Evolutionary conservation across 2,113 vertebrate genomes (phyloP).

Genomic region (Chionomys nivalis): DNA sequence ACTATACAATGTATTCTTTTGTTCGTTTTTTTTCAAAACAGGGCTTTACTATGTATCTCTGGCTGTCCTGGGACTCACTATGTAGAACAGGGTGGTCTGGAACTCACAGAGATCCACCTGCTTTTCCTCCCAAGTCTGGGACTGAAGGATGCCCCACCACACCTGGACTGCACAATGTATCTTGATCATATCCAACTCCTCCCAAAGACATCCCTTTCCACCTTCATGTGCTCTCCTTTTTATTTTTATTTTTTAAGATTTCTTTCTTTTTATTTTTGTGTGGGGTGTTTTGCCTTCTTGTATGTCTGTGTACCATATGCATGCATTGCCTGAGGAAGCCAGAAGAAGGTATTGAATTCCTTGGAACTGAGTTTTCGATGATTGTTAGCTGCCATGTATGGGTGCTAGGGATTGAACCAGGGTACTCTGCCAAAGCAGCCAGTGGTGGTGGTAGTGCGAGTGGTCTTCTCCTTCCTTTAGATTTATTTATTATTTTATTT

Average conservation of each 20-base stretch:
- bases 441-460: neutral
- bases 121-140: neutral
- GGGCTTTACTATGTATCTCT: neutral
- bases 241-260: neutral
- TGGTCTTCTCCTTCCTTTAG: neutral
- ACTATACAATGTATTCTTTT: neutral
- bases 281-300: neutral
- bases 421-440: neutral
- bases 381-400: neutral
- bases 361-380: neutral
- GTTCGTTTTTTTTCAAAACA: neutral
- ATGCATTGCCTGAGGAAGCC: neutral
- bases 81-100: neutral
- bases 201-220: neutral
- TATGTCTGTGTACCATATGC: neutral
- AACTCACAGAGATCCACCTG: neutral
- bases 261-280: neutral
- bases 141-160: neutral
- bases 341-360: neutral
- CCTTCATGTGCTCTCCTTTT: neutral
- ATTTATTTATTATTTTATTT: neutral
- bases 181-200: neutral
- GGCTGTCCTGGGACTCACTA: neutral
- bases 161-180: neutral
- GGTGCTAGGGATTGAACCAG: neutral